A percentile compares a stretch with the other conserved stretches of the same genome.
Conservation (phyloP, 1,140 invertebrate species). For the Sycophila sp. region DNA sequence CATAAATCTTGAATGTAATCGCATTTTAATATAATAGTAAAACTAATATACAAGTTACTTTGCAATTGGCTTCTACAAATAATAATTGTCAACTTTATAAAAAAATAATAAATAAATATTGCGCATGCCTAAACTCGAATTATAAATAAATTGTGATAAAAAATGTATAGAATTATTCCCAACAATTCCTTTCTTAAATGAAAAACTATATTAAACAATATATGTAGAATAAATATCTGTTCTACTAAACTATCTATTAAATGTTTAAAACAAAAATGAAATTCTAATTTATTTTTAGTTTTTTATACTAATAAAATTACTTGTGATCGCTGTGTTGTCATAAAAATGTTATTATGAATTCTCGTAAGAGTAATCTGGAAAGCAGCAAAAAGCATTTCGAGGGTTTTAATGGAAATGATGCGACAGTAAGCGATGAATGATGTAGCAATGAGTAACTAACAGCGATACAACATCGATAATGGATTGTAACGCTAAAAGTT, state of each 20-base stretch:
- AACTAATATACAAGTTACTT: too few species aligned
- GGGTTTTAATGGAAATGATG: not conserved
- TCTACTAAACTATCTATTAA: too few species aligned
- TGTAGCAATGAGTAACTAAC: constrained; percentile 31
- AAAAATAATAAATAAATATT: too few species aligned
- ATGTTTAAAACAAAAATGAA: constrained; percentile 7
- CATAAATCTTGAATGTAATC: too few species aligned
- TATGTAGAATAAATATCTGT: not conserved
- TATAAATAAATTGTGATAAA: too few species aligned
- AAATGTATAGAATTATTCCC: too few species aligned
- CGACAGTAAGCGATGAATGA: constrained; percentile 26
- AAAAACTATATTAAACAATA: not conserved
- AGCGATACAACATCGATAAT: constrained; percentile 37
- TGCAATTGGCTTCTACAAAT: too few species aligned
- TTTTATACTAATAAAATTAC: not conserved
- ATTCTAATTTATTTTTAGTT: not conserved
- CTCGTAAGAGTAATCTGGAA: constrained; percentile 2
- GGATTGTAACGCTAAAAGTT: constrained; percentile 22
- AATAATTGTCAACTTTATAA: too few species aligned
- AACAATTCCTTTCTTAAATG: too few species aligned
- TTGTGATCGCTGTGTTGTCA: not conserved
- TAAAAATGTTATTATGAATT: not conserved
- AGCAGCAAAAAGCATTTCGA: constrained; percentile 31
- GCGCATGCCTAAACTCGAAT: too few species aligned
- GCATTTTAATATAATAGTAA: too few species aligned